Evolutionary conservation across 1,140 invertebrate genomes (phyloP).

Genomic region (Drosophila ananassae): DNA sequence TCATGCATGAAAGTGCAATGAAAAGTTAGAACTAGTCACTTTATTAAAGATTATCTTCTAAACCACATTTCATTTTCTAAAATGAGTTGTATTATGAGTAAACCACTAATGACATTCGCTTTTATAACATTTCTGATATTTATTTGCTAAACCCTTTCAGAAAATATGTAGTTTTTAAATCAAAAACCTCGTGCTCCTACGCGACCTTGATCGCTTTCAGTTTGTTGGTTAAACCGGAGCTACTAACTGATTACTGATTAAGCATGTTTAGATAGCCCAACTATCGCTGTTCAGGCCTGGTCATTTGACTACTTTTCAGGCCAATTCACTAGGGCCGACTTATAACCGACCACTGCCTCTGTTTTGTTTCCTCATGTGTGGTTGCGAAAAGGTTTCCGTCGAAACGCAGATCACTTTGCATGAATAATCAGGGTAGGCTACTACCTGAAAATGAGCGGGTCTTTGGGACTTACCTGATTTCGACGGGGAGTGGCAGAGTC

Average conservation of each 20-base stretch:
- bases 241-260: constrained; percentile 54
- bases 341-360: constrained; percentile 10
- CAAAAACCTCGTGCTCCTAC: constrained; percentile 13
- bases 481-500: constrained; percentile 30
- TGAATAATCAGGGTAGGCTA: constrained; percentile 22
- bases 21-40: no score
- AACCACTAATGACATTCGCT: no score
- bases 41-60: no score
- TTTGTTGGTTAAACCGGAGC: constrained; percentile 31
- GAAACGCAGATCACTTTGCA: constrained; percentile 27
- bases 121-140: no score
- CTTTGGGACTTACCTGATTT: constrained; percentile 29
- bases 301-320: constrained; percentile 34
- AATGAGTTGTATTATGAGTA: no score
- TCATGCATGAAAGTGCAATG: no score
- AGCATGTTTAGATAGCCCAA: constrained; percentile 27
- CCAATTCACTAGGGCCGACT: constrained; percentile 12
- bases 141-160: no score
- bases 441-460: constrained; percentile 21
- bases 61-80: no score
- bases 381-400: constrained; percentile 47
- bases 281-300: constrained; percentile 29
- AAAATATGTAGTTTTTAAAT: no score
- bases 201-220: constrained; percentile 40
- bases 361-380: constrained; percentile 25